These are phyloP conservation scores for Lota lota DNA, from an alignment of 2,113 vertebrate species.

Conservation along the genomic window DNA sequence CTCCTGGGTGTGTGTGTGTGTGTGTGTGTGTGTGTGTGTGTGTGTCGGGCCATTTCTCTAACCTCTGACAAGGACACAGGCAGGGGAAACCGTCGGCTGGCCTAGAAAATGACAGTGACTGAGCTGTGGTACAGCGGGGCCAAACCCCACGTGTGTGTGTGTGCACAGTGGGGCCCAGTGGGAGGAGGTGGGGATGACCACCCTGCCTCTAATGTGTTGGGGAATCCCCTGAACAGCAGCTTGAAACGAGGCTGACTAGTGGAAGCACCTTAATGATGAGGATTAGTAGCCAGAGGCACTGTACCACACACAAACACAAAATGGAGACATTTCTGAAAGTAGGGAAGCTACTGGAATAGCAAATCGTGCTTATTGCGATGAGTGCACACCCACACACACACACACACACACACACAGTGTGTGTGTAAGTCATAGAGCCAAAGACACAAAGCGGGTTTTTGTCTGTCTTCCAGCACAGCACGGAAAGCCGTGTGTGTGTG, in stretches of 20 bases:
- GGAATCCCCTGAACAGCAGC: slow-evolving; percentile 41
- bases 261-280: slow-evolving; percentile 22
- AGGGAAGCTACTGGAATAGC: too few species aligned
- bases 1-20: slow-evolving; percentile 31
- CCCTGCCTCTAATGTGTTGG: slow-evolving; percentile 12
- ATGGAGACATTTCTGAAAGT: too few species aligned
- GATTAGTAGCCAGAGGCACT: slow-evolving; percentile 8
- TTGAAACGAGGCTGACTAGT: slow-evolving; percentile 21
- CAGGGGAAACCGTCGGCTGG: slow-evolving; percentile 44
- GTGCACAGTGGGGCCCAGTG: neutral
- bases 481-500: slow-evolving; percentile 33
- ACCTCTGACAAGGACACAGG: slow-evolving; percentile 65
- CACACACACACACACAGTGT: slow-evolving; percentile 18
- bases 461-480: slow-evolving; percentile 42
- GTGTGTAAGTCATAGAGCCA: slow-evolving; percentile 40
- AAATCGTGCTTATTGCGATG: too few species aligned
- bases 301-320: neutral
- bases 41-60: slow-evolving; percentile 15
- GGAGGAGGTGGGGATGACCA: slow-evolving; percentile 24
- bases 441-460: slow-evolving; percentile 59
- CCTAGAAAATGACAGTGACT: slow-evolving; percentile 67
- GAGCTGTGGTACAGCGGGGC: slow-evolving; percentile 36
- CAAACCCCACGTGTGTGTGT: neutral
- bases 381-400: neutral
- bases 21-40: slow-evolving; percentile 16